These are phyloP conservation scores for Ispidina picta DNA, from an alignment of 2,797 vertebrate species.

Conservation along the genomic window DNA sequence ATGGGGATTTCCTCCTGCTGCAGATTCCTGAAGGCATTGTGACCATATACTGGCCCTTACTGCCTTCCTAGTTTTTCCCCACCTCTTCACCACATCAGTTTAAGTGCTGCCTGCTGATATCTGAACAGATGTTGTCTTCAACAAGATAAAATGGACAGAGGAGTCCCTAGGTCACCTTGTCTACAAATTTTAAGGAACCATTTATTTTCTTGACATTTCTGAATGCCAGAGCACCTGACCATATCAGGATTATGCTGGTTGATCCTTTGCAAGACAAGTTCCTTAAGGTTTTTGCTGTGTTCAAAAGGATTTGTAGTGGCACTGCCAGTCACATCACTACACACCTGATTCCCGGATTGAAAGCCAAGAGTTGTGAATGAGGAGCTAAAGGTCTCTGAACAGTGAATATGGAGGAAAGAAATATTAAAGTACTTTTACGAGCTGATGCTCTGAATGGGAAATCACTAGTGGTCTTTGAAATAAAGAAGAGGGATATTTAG, in stretches of 20 bases:
- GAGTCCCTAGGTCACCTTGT: background rate
- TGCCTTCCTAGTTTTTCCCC: background rate
- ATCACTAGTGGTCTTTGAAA: background rate
- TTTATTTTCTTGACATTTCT: background rate
- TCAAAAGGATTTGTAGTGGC: background rate
- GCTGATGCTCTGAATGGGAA: background rate
- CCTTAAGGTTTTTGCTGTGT: background rate
- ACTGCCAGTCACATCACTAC: background rate
- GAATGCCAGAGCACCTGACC: background rate
- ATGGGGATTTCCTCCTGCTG: background rate
- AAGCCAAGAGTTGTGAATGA: rapidly evolving
- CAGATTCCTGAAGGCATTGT: background rate
- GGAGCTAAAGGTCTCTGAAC: background rate
- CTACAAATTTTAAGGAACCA: background rate
- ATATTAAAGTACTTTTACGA: background rate
- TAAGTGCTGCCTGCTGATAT: background rate
- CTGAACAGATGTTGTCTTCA: background rate
- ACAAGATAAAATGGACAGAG: background rate
- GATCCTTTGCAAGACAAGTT: background rate
- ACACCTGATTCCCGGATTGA: background rate
- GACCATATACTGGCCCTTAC: background rate
- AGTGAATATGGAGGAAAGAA: background rate
- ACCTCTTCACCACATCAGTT: background rate
- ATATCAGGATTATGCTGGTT: rapidly evolving
- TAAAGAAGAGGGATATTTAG: background rate